Percentiles rank a stretch among this genome's conserved stretches.
Evolutionary conservation across 1,140 invertebrate species (phyloP).

Genomic region (Maniola jurtina): DNA sequence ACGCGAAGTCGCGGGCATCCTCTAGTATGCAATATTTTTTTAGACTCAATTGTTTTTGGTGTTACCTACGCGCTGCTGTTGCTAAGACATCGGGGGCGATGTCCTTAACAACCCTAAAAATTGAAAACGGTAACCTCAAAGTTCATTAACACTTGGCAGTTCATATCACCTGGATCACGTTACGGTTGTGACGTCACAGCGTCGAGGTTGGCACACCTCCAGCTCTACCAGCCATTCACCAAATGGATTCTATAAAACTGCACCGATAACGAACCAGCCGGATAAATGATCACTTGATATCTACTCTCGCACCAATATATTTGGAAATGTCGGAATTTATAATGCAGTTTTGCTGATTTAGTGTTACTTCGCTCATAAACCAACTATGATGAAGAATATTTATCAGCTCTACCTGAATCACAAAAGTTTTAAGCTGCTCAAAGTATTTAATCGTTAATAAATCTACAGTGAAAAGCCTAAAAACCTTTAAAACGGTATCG

Average conservation of each 20-base stretch:
- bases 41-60: no score
- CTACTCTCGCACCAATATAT: not conserved
- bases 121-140: conserved; percentile 19
- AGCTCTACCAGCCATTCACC: conserved; percentile 41
- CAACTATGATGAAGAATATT: not conserved
- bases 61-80: no score
- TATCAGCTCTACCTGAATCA: no score
- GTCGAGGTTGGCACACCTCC: conserved; percentile 32
- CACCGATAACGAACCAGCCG: conserved; percentile 12
- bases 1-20: no score
- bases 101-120: not conserved
- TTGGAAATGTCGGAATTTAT: conserved; percentile 3
- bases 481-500: no score
- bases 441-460: no score
- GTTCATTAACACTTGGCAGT: conserved; percentile 64
- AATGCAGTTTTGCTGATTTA: not conserved
- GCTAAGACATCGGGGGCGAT: no score
- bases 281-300: conserved; percentile 7
- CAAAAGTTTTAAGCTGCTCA: no score
- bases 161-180: conserved; percentile 54
- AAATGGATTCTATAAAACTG: conserved; percentile 39
- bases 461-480: no score
- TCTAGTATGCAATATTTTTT: no score
- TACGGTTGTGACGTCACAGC: conserved; percentile 45
- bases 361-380: not conserved